Conservation (phyloP, 1,140 invertebrate genomes). For the Eupeodes corollae region DNA sequence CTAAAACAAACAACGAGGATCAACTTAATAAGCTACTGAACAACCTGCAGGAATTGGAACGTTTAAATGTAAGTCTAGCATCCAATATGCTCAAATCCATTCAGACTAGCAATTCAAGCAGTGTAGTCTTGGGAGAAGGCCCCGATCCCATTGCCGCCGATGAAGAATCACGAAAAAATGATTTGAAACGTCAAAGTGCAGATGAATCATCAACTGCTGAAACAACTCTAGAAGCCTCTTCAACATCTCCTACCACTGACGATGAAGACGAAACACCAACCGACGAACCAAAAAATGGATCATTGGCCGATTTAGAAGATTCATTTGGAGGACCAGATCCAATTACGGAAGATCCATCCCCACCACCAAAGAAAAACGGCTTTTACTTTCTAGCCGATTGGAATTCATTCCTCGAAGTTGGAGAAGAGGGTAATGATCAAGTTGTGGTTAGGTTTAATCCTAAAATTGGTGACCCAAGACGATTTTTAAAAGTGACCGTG, state of each 20-base stretch:
- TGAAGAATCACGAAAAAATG: conserved; percentile 22
- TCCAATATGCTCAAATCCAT: conserved; percentile 16
- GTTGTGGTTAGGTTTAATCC: conserved; percentile 67
- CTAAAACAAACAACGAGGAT: conserved; percentile 4
- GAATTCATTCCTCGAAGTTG: conserved; percentile 74
- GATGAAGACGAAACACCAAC: conserved; percentile 29
- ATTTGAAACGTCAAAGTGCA: conserved; percentile 25
- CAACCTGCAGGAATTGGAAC: conserved; percentile 32
- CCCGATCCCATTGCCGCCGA: conserved; percentile 17
- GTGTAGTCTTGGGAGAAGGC: not conserved
- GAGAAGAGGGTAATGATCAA: conserved; percentile 55
- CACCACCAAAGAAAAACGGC: conserved; percentile 55
- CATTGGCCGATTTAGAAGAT: conserved; percentile 50
- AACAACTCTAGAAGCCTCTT: conserved; percentile 2
- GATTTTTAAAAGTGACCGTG: conserved; percentile 59
- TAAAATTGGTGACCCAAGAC: conserved; percentile 62
- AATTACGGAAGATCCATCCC: conserved; percentile 44
- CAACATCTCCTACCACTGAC: conserved; percentile 12
- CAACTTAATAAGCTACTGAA: conserved; percentile 26
- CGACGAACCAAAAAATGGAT: conserved; percentile 23
- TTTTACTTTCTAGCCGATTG: conserved; percentile 74
- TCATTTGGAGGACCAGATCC: conserved; percentile 58
- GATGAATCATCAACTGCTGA: not conserved
- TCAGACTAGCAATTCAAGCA: too few relatives aligned
- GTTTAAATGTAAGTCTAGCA: conserved; percentile 36